Conservation (phyloP, 2,888 invertebrate species). For the Tiliacea aurago region DNA sequence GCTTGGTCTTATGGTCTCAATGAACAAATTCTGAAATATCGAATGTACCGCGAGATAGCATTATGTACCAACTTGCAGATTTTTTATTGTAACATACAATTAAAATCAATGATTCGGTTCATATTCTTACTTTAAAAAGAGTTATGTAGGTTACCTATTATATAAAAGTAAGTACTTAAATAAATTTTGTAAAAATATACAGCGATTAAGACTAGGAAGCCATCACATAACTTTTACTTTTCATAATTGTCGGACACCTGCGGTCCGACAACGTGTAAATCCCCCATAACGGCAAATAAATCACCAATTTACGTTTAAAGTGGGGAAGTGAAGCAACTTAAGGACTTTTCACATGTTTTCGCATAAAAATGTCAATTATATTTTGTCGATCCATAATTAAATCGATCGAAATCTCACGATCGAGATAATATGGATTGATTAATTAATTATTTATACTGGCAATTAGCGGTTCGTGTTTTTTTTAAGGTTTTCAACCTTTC, state of each 20-base stretch:
- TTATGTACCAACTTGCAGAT: not conserved
- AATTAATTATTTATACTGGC: constrained; percentile 54
- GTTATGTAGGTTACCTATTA: not conserved
- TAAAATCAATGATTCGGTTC: not conserved
- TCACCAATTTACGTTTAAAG: constrained; percentile 32
- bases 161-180: not conserved
- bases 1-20: not conserved
- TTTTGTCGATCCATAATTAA: constrained; percentile 54
- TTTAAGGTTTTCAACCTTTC: constrained; percentile 32
- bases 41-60: not conserved
- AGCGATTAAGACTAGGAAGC: constrained; percentile 42
- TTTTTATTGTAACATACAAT: not conserved
- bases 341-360: constrained; percentile 36
- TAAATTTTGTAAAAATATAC: constrained; percentile 13
- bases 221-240: constrained; percentile 58
- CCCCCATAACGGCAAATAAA: constrained; percentile 60
- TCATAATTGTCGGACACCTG: constrained; percentile 42
- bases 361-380: constrained; percentile 58
- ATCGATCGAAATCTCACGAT: constrained; percentile 41
- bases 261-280: constrained; percentile 29
- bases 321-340: constrained; percentile 20
- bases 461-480: constrained; percentile 54
- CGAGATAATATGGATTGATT: constrained; percentile 56
- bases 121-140: not conserved
- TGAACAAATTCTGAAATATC: not conserved